Base-by-base conservation (phyloP, 1,140 invertebrate genomes). In the Saccostrea echinata region DNA sequence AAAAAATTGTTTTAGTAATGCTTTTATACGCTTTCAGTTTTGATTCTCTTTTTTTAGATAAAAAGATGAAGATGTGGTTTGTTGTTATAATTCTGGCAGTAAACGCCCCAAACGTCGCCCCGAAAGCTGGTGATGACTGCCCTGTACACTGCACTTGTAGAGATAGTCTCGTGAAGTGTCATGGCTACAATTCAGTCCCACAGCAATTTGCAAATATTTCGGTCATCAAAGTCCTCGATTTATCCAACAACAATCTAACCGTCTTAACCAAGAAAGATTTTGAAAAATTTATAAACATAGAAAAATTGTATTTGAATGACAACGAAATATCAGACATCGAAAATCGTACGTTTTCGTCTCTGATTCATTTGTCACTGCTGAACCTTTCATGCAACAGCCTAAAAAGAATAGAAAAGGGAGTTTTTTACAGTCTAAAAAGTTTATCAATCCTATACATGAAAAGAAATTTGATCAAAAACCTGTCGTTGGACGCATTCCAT, bases 171-270 rank as follows among this genome's bases (percentile, higher is more conserved):
- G 30, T 76, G 6, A 76, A 11, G 27, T 76, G 68, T 13, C 24
- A 30, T 33, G 27, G 68, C 27, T 30, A 76, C 24, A 76, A 33
- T 1, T 33, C 68, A 6, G 68, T 76, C 27, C 68, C 68, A 18
- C 68, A 76, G 30, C 68, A 76, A 18, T 76, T 76, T 35, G 16
- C 8, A 76, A 33, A 30, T 76, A 33, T 30, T 76, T 76, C 68
- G 3, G 13, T 33, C 24, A 76, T 76, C 27, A 9, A 30, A 13
- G 2, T 76, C 30, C 12, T 76, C 27, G 27, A 76, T 76, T 30
- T 76, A 33, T 76, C 68, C 18, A 11, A 76, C 27, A 76, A 76
- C 68, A 76, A 76, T 16, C 27, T 76, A 18, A 76, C 68, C 24
- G 33, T 27, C 16, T 12, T 76, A 35, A 30, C 27, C 27, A 27